A percentile compares a stretch with the other conserved stretches of the same genome.
phyloP scores from a whole-genome alignment of 1,140 invertebrate genomes.

The Diachasma alloeum region DNA sequence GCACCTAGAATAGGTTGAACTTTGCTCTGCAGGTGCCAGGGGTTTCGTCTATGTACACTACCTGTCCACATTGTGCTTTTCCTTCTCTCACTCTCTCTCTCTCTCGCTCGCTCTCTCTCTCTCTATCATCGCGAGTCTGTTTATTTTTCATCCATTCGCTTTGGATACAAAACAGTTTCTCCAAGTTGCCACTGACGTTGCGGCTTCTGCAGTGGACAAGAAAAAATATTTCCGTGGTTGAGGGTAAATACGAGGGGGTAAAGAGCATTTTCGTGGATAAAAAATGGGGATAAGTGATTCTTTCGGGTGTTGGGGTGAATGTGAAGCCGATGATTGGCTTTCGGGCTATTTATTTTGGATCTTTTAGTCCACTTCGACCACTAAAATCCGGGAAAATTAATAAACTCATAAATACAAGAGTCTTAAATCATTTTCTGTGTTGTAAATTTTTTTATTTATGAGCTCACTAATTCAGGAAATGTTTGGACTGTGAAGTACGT shows the following conservation, averaged over 20 bases:
- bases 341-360: no score
- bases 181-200: background rate
- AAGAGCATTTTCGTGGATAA: background rate
- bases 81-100: background rate
- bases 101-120: background rate
- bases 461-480: no score
- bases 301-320: no score
- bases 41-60: background rate
- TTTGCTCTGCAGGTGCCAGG: background rate
- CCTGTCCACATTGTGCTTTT: background rate
- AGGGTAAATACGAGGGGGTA: no score
- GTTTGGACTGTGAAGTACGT: no score
- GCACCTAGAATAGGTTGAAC: background rate
- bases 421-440: no score
- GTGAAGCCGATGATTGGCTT: no score
- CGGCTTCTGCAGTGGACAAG: background rate
- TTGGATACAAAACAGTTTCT: constrained; percentile 2
- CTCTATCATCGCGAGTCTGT: background rate
- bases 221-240: background rate
- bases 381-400: no score
- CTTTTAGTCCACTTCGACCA: no score
- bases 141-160: constrained; percentile 1
- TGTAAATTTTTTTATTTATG: no score
- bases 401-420: no score
- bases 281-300: background rate